phyloP scores from a whole-genome alignment of 2,113 vertebrate species.

The Rhinichthys klamathensis region DNA sequence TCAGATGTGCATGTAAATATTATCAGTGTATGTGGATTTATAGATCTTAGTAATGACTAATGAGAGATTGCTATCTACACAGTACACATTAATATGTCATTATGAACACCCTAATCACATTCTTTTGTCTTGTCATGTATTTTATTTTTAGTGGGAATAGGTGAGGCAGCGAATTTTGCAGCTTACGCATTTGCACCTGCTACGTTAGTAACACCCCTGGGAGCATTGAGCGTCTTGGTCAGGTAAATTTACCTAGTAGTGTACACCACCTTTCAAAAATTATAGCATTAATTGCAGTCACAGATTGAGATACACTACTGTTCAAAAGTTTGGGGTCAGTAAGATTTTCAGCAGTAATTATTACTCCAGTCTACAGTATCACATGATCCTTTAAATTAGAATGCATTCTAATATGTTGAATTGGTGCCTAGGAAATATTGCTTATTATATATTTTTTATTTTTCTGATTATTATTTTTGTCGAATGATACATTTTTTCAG shows the following conservation, averaged over 20 bases:
- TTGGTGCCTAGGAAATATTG: not conserved
- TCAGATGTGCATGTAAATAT: not conserved
- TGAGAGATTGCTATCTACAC: conserved; percentile 21
- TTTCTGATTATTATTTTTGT: not conserved
- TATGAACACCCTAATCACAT: conserved; percentile 35
- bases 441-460: not conserved
- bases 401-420: not conserved
- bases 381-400: not conserved
- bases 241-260: conserved; percentile 67
- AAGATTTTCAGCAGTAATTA: not conserved
- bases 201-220: conserved; percentile 84
- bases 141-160: conserved; percentile 79
- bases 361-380: not conserved
- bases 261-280: not conserved
- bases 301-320: too few relatives aligned
- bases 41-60: not conserved
- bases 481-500: not conserved
- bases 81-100: conserved; percentile 53
- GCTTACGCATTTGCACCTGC: conserved; percentile 87
- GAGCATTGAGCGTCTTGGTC: conserved; percentile 85
- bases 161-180: conserved; percentile 85
- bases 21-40: not conserved
- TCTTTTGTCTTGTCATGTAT: conserved; percentile 54
- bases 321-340: too few relatives aligned
- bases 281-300: too few relatives aligned